Base-by-base conservation (phyloP, 2,113 vertebrate genomes). In the Copsychus sechellarum region DNA sequence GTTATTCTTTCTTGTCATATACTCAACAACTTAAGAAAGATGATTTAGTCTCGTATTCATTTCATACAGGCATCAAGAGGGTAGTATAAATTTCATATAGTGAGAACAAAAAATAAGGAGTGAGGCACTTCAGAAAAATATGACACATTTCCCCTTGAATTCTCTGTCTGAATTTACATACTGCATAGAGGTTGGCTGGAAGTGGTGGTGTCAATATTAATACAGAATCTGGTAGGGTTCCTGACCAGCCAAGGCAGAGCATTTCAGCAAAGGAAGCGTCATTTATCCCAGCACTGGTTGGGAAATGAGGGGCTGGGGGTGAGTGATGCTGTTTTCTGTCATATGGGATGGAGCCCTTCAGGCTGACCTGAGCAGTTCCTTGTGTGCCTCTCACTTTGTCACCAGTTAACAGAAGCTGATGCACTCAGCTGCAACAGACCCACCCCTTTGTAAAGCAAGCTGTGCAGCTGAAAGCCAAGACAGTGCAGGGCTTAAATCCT, bases 401-500 rank as follows among this genome's bases (percentile, higher is more conserved):
- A 56, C 43, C 51, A 51, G 20, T 47, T 66, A 66, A 69, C 38
- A 84, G 42, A 85, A 91, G 34, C 25, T 62, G 78, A 38, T 77
- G 64, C 2, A 1, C 66, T 43, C 62, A 47, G 73, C 53, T 81
- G 88, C 71, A 78, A 20, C 18, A 76, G 5, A 11, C 8, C 3
- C 21, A 54, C 54, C 38, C 16, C 42, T 74, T 53, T 73, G 34
- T 51, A 70, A 88, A 82, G 43, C 51, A 92, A 90, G 60, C 45
- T 26, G 42, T 70, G 42, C 24, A 88, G 92, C 71, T 94, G 88
- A 96, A 97, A 95, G 81, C 66, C 65, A 81, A 42, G 2, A 17
- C 43, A 70, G 24, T 28, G 15, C 66, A 50, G 79, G 60, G 57
- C 73, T 95, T 88, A 93, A 93, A 86, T 74, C 62, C 50, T 88